These are phyloP conservation scores for Eira barbara DNA, from an alignment of 2,113 vertebrate genomes.

Conservation along the genomic window DNA sequence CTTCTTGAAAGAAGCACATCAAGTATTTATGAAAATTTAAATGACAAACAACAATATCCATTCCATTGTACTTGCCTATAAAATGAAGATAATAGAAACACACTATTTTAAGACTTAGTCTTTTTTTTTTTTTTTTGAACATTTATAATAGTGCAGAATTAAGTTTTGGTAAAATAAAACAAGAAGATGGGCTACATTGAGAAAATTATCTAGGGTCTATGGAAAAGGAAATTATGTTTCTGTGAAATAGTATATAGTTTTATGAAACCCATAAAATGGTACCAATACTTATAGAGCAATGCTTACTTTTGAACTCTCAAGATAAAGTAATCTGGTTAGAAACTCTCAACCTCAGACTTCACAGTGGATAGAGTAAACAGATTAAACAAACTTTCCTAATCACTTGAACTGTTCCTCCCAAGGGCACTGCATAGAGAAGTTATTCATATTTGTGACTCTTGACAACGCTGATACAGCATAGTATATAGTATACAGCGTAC, in stretches of 20 bases:
- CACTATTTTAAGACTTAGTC: slow-evolving; percentile 2
- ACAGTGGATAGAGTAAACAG: background rate
- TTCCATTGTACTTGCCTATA: slow-evolving; percentile 44
- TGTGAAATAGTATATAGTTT: background rate
- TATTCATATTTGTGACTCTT: background rate
- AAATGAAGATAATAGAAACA: slow-evolving; percentile 25
- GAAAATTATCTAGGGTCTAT: background rate
- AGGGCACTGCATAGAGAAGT: background rate
- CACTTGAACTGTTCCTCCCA: background rate
- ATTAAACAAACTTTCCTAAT: background rate
- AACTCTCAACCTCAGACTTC: background rate
- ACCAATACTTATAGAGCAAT: background rate
- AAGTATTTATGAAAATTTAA: slow-evolving; percentile 53
- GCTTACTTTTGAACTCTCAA: background rate
- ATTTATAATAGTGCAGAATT: slow-evolving; percentile 14
- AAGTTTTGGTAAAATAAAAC: slow-evolving; percentile 48
- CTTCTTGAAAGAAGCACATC: slow-evolving; percentile 27
- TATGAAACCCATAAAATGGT: background rate
- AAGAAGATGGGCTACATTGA: background rate
- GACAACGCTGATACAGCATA: background rate
- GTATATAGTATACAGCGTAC: background rate
- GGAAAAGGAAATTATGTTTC: slow-evolving; percentile 10
- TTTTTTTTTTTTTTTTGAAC: slow-evolving; percentile 45
- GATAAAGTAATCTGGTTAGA: background rate
- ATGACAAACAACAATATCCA: slow-evolving; percentile 33